Evolutionary conservation across 2,888 invertebrate species (phyloP).

Genomic region (Cephonodes hylas): DNA sequence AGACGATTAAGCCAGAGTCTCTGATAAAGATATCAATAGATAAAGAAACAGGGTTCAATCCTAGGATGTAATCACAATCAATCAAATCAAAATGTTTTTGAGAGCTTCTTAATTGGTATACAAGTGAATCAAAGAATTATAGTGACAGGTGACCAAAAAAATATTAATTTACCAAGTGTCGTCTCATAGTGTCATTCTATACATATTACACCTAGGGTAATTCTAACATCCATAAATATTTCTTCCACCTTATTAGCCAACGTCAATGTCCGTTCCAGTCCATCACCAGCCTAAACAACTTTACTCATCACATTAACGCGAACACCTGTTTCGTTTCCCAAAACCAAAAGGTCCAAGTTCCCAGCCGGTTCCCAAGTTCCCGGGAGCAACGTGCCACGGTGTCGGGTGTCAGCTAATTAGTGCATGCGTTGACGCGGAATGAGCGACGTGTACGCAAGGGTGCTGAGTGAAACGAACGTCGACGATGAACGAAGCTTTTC

Average conservation of each 20-base stretch:
- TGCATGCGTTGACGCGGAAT: conserved; percentile 73
- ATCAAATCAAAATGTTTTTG: too few species aligned
- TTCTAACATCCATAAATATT: too few species aligned
- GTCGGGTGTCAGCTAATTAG: conserved; percentile 74
- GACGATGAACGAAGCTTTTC: conserved; percentile 11
- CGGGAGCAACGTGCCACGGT: conserved; percentile 53
- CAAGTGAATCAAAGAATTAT: too few species aligned
- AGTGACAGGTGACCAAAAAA: too few species aligned
- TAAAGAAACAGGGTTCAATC: too few species aligned
- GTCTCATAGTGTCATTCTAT: too few species aligned
- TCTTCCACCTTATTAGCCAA: not conserved
- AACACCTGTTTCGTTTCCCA: conserved; percentile 59
- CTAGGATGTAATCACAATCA: too few species aligned
- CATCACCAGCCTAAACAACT: conserved; percentile 46
- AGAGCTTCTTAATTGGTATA: too few species aligned
- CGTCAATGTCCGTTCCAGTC: not conserved
- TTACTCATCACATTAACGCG: conserved; percentile 20
- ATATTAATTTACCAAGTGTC: too few species aligned
- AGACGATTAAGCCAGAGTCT: too few species aligned
- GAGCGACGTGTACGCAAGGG: conserved; percentile 57
- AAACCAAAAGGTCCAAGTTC: conserved; percentile 8
- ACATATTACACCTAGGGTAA: too few species aligned
- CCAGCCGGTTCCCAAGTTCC: conserved; percentile 42
- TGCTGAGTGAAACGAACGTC: conserved; percentile 52
- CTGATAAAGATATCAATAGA: too few species aligned